These are phyloP conservation scores for Deilephila elpenor DNA, from an alignment of 2,888 invertebrate genomes.

Conservation along the genomic window DNA sequence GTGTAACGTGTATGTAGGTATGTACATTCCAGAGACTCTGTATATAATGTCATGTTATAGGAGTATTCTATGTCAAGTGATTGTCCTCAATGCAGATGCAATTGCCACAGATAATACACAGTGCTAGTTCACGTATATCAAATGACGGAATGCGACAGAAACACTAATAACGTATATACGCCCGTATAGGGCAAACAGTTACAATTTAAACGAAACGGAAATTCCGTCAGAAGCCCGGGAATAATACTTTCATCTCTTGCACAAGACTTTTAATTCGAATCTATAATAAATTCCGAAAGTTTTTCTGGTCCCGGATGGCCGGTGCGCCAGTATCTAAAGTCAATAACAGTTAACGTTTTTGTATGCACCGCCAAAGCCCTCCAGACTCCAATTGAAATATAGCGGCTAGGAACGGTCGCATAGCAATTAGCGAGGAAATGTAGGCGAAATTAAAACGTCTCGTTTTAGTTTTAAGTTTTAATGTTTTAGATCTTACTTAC, in stretches of 20 bases:
- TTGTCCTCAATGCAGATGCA: too few relatives aligned
- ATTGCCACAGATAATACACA: too few relatives aligned
- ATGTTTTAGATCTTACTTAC: background rate
- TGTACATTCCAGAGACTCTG: too few relatives aligned
- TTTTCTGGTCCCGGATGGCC: background rate
- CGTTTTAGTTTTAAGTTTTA: background rate
- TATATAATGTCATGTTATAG: too few relatives aligned
- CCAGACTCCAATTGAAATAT: conserved; percentile 18
- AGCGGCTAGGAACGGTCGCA: background rate
- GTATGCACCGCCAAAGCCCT: conserved; percentile 14
- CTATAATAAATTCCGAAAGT: conserved; percentile 20
- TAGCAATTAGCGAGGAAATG: background rate
- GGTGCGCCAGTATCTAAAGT: conserved; percentile 16
- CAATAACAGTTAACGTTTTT: conserved; percentile 23
- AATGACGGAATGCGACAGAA: too few relatives aligned
- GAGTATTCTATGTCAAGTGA: too few relatives aligned
- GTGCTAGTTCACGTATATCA: too few relatives aligned
- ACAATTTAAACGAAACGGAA: background rate
- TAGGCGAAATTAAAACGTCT: background rate
- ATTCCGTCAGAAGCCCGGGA: background rate
- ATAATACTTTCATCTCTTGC: conserved; percentile 10
- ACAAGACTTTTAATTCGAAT: conserved; percentile 12
- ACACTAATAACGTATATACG: too few relatives aligned
- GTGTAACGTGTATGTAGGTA: too few relatives aligned
- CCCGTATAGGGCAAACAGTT: too few relatives aligned